These are phyloP conservation scores for Poeciliopsis retropinna DNA, from an alignment of 2,113 vertebrate genomes.

Conservation along the genomic window DNA sequence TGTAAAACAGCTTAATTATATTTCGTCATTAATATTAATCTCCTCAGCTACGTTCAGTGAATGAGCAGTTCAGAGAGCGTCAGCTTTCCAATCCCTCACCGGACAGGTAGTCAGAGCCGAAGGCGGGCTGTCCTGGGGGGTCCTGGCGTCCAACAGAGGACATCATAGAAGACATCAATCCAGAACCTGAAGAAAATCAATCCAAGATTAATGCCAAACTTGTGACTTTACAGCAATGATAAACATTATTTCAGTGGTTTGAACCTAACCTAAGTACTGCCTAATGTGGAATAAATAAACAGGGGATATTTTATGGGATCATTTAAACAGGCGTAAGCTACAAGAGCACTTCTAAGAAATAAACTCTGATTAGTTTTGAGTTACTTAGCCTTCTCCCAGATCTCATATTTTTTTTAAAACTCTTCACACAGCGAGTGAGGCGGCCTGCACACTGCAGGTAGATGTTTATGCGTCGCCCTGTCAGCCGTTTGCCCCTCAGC, in stretches of 20 bases:
- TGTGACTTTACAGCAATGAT: not conserved
- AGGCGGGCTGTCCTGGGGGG: conserved; percentile 65
- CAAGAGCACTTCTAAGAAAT: no score
- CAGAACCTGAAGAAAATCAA: conserved; percentile 54
- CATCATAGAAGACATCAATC: conserved; percentile 69
- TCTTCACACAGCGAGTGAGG: not conserved
- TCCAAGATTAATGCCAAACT: not conserved
- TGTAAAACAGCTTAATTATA: not conserved
- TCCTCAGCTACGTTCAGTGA: not conserved
- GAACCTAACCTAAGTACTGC: not conserved
- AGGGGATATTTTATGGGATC: not conserved
- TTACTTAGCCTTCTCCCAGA: not conserved
- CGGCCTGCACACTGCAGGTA: conserved; percentile 23
- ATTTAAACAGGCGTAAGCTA: not conserved
- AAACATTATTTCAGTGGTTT: not conserved
- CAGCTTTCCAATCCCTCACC: conserved; percentile 61
- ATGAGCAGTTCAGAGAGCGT: rapidly evolving
- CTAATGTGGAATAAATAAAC: not conserved
- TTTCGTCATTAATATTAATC: not conserved
- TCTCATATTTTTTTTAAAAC: not conserved
- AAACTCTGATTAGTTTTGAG: not conserved
- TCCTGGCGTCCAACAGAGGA: conserved; percentile 69
- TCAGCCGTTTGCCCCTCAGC: conserved; percentile 36
- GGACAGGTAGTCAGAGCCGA: conserved; percentile 72
- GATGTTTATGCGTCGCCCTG: conserved; percentile 11